Evolutionary conservation across 1,140 invertebrate genomes (phyloP), one percentile per base, ranked within the genome.

Genomic region (Oreohelix idahoensis): DNA sequence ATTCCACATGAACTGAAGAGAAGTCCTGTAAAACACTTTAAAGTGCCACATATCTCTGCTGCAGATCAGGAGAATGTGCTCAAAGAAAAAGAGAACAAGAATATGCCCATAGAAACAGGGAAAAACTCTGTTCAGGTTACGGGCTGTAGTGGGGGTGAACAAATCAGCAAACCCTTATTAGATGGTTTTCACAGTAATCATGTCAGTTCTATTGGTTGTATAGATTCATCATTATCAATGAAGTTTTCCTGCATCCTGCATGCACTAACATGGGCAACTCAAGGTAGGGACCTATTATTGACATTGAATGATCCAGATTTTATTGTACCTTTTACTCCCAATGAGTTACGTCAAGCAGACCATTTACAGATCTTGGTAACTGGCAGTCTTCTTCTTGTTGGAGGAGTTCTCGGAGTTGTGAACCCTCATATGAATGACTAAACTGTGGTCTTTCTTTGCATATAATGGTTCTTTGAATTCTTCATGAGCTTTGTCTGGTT

Each of bases 331-430:
- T 20, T 38, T 26, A 77, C 87, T 39, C 83, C 86, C 39, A 51
- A 45, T 29, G 66, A 36, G n/a, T 29, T 86, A 23, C 32, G 66
- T 58, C 70, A 73, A 17, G 86, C 81, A n/a, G 42, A 79, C 66
- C 86, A 92, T 81, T 90, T 95, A 20, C 94, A 96, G 87, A 93
- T 98, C 32, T 93, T 99, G 17, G 94, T 98, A 0, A 98, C 97
- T 32, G 98, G 98, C 23, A 99, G 97, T 53, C 92, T 99, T 83
- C 96, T 98, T 94, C 93, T 99, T 78, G 95, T 99, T n/a, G 98
- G 98, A 1, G 95, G 96, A 32, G 94, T 95, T 26, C 93, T 98
- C 85, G 92, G 92, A 26, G 84, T 95, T 36, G 84, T 95, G 23
- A 45, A 58, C 15, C 85, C 86, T 26, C 17, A 84, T 38, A 70